These are phyloP conservation scores for Chironomus tepperi DNA, from an alignment of 1,140 invertebrate genomes.

Conservation along the genomic window DNA sequence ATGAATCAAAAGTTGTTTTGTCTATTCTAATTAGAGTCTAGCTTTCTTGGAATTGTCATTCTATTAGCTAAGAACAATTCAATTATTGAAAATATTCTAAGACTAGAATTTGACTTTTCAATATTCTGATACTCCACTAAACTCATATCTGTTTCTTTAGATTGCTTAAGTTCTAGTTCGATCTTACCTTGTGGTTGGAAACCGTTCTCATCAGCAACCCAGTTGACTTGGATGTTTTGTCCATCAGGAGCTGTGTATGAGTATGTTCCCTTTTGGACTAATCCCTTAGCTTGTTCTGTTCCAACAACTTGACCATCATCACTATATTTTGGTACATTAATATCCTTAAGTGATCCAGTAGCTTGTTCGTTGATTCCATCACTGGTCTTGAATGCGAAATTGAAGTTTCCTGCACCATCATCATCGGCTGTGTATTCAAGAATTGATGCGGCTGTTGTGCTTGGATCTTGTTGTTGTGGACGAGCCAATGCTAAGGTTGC, in stretches of 20 bases:
- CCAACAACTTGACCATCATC: slow-evolving; percentile 39
- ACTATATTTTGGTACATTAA: slow-evolving; percentile 41
- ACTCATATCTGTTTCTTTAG: too few relatives aligned
- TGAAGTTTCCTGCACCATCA: slow-evolving; percentile 20
- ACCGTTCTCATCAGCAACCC: slow-evolving; percentile 63
- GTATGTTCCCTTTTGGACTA: slow-evolving; percentile 48
- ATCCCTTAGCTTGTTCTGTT: slow-evolving; percentile 40
- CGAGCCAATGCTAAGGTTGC: background rate
- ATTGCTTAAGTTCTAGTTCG: too few relatives aligned
- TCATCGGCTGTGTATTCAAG: slow-evolving; percentile 33
- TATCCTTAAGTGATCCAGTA: slow-evolving; percentile 48
- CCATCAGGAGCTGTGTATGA: slow-evolving; percentile 62
- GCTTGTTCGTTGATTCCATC: slow-evolving; percentile 56
- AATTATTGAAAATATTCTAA: too few relatives aligned
- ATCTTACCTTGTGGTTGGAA: slow-evolving; percentile 48
- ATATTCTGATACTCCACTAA: too few relatives aligned
- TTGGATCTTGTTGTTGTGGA: background rate
- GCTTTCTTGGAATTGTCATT: too few relatives aligned
- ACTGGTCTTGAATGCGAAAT: slow-evolving; percentile 42
- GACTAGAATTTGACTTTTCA: too few relatives aligned
- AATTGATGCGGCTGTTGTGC: background rate
- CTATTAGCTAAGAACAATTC: too few relatives aligned
- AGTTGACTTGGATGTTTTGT: slow-evolving; percentile 51
- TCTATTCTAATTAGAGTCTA: too few relatives aligned
- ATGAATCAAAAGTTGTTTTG: too few relatives aligned